Base-by-base conservation (phyloP, 2,797 vertebrate species). In the Erithacus rubecula region DNA sequence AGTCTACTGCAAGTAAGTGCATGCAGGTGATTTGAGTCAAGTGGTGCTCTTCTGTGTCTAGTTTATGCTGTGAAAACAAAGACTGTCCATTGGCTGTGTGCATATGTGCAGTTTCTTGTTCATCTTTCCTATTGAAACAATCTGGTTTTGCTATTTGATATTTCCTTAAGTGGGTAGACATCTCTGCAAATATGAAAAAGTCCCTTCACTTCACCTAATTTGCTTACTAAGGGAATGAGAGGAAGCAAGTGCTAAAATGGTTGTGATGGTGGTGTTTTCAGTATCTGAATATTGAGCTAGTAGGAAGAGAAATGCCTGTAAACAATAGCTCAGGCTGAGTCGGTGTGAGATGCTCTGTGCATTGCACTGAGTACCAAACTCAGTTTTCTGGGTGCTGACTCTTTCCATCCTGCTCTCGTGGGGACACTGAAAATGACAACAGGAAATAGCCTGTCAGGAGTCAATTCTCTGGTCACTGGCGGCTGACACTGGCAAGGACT, bases 391-490 rank as follows among this genome's bases (percentile, higher is more conserved):
- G 2, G 8, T 44, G 30, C 39, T 74, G 56, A 71, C 27, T 87
- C 15, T 87, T 95, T 87, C 68, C 12, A 53, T 72, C 27, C 15
- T 51, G 11, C 22, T 84, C 11, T 76, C 27, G 4, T 3, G 34
- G 64, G 30, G 37, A 82, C n/a, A 27, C 58, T 70, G 59, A 83
- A 62, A 94, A 86, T 53, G 52, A 49, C 49, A 89, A 53, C 46
- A 80, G 76, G 78, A 90, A 85, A 90, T 8, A 80, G 19, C 32
- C 34, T 17, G 49, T 55, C 37, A 76, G 59, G 52, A 89, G 27
- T 88, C 14, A 51, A 19, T 58, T 91, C 36, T 74, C 2, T 29
- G 46, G 56, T 95, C 56, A 30, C 56, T 88, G 37, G 16, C 63
- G 81, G 53, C 32, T 49, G 39, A 80, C 76, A 36, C 36, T n/a